phyloP scores from a whole-genome alignment of 2,797 vertebrate genomes.

The Neoniphon sammara region DNA sequence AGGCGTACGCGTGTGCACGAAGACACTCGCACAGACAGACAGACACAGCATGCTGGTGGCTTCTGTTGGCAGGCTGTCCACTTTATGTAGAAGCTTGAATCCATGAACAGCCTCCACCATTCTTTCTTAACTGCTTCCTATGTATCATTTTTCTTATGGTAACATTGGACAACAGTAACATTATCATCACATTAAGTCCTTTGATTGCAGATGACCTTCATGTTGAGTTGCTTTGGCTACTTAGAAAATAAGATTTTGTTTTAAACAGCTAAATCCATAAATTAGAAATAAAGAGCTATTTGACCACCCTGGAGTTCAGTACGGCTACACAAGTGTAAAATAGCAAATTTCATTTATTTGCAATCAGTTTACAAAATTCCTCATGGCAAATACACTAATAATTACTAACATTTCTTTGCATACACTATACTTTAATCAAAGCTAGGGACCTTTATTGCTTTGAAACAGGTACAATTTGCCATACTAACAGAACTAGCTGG shows the following conservation, averaged over 20 bases:
- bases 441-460: not conserved
- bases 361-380: not conserved
- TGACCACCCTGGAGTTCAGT: not conserved
- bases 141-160: no score
- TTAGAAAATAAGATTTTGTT: not conserved
- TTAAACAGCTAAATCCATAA: not conserved
- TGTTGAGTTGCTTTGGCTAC: not conserved
- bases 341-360: not conserved
- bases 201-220: not conserved
- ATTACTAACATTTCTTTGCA: not conserved
- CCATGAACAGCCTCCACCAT: not conserved
- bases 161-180: not conserved
- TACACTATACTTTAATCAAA: not conserved
- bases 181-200: not conserved
- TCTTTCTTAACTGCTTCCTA: not conserved
- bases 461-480: not conserved
- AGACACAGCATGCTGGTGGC: slow-evolving; percentile 3
- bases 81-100: not conserved
- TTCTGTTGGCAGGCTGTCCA: slow-evolving; percentile 26
- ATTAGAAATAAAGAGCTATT: not conserved
- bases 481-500: not conserved
- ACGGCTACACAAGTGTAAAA: not conserved
- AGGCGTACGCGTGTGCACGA: slow-evolving; percentile 6
- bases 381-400: not conserved
- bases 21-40: slow-evolving; percentile 20